Base-by-base conservation (phyloP, 2,113 vertebrate genomes). In the Salminus brasiliensis region DNA sequence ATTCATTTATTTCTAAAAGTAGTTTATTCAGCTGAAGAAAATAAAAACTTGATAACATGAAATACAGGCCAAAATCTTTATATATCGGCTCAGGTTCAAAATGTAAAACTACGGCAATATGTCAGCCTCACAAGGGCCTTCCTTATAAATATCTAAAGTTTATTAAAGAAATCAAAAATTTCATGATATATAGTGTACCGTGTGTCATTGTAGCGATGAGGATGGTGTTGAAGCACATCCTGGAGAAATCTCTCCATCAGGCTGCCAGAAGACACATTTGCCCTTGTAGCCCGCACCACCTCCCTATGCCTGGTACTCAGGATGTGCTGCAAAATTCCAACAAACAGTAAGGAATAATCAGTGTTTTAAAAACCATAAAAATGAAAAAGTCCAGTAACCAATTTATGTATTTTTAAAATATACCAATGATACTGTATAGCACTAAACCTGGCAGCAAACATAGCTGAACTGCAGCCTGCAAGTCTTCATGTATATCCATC, bases 171-270 rank as follows among this genome's bases (percentile, higher is more conserved):
- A 25, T 53, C 2, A 57, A 25, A 21, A 25, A 13, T 30, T 32
- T 65, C 16, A 15, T 32, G 59, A 34, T 45, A 62, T 21, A 32
- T 62, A 68, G n/a, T 39, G 45, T 92, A 98, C 96, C 95, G 95
- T 90, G 78, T 88, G 81, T 96, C 95, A 4, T 90, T 86, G 81
- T 95, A 95, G 86, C 84, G 87, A 83, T 94, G 88, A 0, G 97
- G 96, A 89, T 98, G 96, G 84, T 98, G 94, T 32, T 89, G 88
- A 30, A 96, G 84, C 29, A 98, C 96, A 39, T 99, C 98, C 79
- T 96, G 92, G 67, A 99, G 90, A 84, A 98, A 99, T 74, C 96
- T 94, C 4, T 98, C 95, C 94, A 98, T 91, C 81, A 99, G 67
- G 45, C 91, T 95, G 27, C 73, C 82, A 36, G 89, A 80, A 55